Percentiles rank a stretch among this genome's conserved stretches.
Conservation (phyloP, 2,888 invertebrate genomes). For the Seira musarum region DNA sequence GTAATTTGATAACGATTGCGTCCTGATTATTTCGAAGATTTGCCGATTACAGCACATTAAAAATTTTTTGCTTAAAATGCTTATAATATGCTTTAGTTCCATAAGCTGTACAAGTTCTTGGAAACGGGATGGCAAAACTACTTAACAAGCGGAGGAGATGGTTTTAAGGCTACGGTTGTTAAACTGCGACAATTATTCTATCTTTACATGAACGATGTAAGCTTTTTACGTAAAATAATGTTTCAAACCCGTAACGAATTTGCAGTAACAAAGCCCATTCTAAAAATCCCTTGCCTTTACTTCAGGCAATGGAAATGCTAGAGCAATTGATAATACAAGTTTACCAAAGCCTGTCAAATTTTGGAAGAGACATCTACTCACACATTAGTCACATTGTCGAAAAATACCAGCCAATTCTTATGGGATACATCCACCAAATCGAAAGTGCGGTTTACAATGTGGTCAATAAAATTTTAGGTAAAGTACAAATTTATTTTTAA, state of each 20-base stretch:
- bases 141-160: conserved; percentile 38
- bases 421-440: conserved; percentile 57
- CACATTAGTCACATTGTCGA: conserved; percentile 53
- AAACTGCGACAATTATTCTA: conserved; percentile 40
- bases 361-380: conserved; percentile 30
- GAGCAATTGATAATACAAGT: conserved; percentile 54
- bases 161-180: conserved; percentile 31
- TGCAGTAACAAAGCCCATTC: not conserved
- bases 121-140: conserved; percentile 62
- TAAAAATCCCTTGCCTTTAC: not conserved
- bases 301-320: conserved; percentile 55
- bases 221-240: not conserved
- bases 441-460: conserved; percentile 60
- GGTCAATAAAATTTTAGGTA: conserved; percentile 64
- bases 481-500: too few relatives aligned
- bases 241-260: not conserved
- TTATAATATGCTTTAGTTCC: conserved; percentile 61
- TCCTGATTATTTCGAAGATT: too few relatives aligned
- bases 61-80: too few relatives aligned
- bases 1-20: too few relatives aligned
- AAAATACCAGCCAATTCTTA: conserved; percentile 60
- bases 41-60: too few relatives aligned
- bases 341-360: conserved; percentile 49
- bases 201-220: conserved; percentile 43
- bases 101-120: conserved; percentile 58